A percentile compares a stretch with the other conserved stretches of the same genome.
Conservation (phyloP, 2,888 invertebrate genomes). For the Drosophila mayaguana region DNA sequence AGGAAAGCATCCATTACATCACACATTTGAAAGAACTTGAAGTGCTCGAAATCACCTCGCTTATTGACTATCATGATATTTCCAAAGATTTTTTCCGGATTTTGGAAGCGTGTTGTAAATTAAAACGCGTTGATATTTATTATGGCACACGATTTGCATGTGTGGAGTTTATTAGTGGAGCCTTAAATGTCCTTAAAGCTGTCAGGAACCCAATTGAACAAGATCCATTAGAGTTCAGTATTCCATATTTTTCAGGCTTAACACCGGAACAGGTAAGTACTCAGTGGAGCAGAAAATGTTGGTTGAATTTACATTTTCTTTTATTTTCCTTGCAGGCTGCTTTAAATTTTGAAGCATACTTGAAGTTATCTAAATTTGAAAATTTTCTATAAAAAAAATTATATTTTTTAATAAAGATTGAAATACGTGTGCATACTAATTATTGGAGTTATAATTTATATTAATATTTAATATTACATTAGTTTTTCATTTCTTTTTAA, state of each 20-base stretch:
- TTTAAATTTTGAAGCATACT: not conserved
- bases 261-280: constrained; percentile 8
- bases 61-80: not conserved
- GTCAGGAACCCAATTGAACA: not conserved
- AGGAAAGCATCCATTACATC: not conserved
- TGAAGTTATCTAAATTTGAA: not conserved
- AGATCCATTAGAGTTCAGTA: not conserved
- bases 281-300: not conserved
- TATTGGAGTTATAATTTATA: too few relatives aligned
- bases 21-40: not conserved
- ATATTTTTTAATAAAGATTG: not conserved
- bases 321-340: not conserved
- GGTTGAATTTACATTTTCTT: not conserved
- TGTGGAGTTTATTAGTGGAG: not conserved
- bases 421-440: too few relatives aligned
- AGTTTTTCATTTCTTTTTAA: too few relatives aligned
- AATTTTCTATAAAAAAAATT: not conserved
- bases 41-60: not conserved
- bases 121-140: not conserved
- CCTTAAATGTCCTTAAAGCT: not conserved
- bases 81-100: not conserved
- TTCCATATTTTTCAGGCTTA: not conserved
- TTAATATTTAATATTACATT: too few relatives aligned
- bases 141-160: not conserved
- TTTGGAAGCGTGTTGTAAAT: not conserved